Conservation (phyloP, 2,888 invertebrate genomes). For the Hedya salicella region DNA sequence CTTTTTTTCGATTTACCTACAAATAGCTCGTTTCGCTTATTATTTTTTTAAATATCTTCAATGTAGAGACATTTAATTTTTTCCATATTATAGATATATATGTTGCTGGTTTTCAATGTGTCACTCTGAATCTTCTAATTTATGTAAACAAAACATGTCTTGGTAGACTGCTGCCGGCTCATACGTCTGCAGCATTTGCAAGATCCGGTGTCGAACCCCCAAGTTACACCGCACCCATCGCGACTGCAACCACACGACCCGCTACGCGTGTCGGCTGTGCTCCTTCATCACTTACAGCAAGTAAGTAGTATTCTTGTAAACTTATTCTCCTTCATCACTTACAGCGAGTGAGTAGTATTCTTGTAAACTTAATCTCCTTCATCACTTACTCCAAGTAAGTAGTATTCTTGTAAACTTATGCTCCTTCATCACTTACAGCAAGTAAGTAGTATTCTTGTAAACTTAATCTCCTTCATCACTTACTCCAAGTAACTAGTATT, state of each 20-base stretch:
- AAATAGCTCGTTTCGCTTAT: too few relatives aligned
- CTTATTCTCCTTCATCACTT: conserved; percentile 13
- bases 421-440: conserved; percentile 27
- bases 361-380: background rate
- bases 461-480: too few relatives aligned
- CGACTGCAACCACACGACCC: conserved; percentile 34
- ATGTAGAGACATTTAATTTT: too few relatives aligned
- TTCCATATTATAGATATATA: too few relatives aligned
- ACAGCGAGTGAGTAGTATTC: conserved; percentile 34
- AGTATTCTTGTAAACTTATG: too few relatives aligned
- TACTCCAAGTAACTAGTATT: too few relatives aligned
- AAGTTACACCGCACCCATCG: conserved; percentile 33
- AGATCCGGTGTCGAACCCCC: conserved; percentile 25
- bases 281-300: conserved; percentile 30
- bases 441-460: conserved; percentile 20
- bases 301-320: conserved; percentile 15
- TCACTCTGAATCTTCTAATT: too few relatives aligned
- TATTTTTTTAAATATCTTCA: too few relatives aligned
- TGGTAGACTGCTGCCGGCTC: conserved; percentile 19
- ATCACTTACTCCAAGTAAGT: conserved; percentile 37
- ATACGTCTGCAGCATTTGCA: conserved; percentile 18
- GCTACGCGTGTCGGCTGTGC: conserved; percentile 19
- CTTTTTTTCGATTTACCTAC: too few relatives aligned
- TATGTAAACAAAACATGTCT: background rate
- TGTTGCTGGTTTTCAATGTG: too few relatives aligned